A percentile compares a stretch with the other conserved stretches of the same genome.
Conservation (phyloP, 2,888 invertebrate species). For the Tricholauxania praeusta region DNA sequence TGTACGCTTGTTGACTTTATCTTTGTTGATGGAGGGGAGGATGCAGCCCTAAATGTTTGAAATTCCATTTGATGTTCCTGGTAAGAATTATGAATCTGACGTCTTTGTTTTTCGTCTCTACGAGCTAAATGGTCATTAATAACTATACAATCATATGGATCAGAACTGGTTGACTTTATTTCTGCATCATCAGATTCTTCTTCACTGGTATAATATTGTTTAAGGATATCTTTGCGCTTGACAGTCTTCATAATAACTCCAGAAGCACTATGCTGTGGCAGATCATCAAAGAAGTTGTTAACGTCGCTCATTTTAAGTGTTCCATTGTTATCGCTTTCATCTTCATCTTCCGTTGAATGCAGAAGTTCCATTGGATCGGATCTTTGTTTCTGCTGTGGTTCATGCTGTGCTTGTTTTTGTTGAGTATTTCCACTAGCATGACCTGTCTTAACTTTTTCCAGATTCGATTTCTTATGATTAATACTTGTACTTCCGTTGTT, state of each 20-base stretch:
- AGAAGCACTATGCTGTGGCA: slow-evolving; percentile 68
- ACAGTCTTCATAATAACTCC: slow-evolving; percentile 79
- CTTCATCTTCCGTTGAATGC: slow-evolving; percentile 58
- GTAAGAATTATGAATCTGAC: slow-evolving; percentile 66
- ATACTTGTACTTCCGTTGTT: neutral
- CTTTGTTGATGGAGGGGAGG: slow-evolving; percentile 63
- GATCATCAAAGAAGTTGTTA: slow-evolving; percentile 68
- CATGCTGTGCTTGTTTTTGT: slow-evolving; percentile 30
- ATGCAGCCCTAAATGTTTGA: slow-evolving; percentile 67
- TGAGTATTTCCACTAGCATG: neutral
- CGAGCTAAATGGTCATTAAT: slow-evolving; percentile 79
- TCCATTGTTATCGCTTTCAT: slow-evolving; percentile 65
- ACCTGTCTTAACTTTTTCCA: neutral
- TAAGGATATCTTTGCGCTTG: slow-evolving; percentile 79
- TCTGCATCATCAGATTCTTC: slow-evolving; percentile 71
- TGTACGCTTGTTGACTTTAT: slow-evolving; percentile 21
- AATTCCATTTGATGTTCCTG: slow-evolving; percentile 69
- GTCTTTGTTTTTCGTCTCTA: slow-evolving; percentile 68
- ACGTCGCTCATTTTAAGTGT: slow-evolving; percentile 70
- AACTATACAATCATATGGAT: slow-evolving; percentile 85
- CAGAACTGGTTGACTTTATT: slow-evolving; percentile 75
- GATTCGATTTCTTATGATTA: slow-evolving; percentile 10
- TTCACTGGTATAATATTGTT: slow-evolving; percentile 75
- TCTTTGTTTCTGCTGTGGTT: slow-evolving; percentile 29
- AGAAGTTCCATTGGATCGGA: slow-evolving; percentile 42